Percentiles rank a stretch among this genome's conserved stretches.
These are phyloP conservation scores for Amphipoea oculea DNA, from an alignment of 2,888 invertebrate genomes.

Conservation along the genomic window DNA sequence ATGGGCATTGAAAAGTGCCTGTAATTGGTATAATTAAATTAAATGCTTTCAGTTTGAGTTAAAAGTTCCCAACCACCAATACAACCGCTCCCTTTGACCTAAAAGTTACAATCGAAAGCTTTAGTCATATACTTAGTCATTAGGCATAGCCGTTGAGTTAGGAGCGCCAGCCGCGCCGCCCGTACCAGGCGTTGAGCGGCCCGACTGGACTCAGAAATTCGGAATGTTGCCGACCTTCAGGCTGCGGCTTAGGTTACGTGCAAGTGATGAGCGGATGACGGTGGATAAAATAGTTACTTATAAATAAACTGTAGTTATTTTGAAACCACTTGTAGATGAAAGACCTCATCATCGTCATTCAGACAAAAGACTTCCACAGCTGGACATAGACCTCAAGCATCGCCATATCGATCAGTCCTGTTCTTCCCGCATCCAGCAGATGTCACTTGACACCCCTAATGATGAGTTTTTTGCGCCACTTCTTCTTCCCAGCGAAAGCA, in stretches of 20 bases:
- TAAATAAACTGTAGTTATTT: not conserved
- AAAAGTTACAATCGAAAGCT: constrained; percentile 37
- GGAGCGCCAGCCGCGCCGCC: constrained; percentile 69
- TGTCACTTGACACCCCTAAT: not conserved
- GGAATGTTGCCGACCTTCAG: constrained; percentile 88
- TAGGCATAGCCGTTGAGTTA: constrained; percentile 51
- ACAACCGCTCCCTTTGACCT: constrained; percentile 1
- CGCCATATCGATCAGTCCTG: not conserved
- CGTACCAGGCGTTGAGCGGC: constrained; percentile 81
- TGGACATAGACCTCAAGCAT: not conserved
- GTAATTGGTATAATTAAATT: not conserved
- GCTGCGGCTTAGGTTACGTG: constrained; percentile 68
- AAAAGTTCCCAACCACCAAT: not conserved
- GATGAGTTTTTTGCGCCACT: no score
- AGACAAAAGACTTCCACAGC: not conserved
- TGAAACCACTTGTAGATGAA: not conserved
- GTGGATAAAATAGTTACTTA: no score
- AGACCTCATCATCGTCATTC: not conserved
- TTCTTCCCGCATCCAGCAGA: not conserved
- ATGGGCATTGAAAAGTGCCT: not conserved
- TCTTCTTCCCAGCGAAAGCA: no score
- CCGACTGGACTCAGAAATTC: constrained; percentile 83
- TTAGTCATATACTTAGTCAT: constrained; percentile 60
- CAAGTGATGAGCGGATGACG: constrained; percentile 57
- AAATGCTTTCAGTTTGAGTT: not conserved